A percentile compares a stretch with the other conserved stretches of the same genome.
phyloP scores from a whole-genome alignment of 2,888 invertebrate genomes.

The Congeria kusceri region DNA sequence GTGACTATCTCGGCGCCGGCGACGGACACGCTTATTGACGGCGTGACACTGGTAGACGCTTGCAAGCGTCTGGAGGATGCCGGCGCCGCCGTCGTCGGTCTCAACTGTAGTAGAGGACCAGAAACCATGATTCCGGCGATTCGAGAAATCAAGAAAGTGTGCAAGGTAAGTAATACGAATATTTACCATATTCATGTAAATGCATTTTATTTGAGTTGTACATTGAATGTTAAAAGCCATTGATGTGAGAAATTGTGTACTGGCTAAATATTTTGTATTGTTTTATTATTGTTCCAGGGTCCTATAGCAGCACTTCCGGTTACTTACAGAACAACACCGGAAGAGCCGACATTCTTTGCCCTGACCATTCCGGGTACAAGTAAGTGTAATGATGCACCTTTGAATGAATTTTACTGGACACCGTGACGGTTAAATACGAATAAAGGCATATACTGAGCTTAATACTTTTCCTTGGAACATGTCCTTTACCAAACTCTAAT shows the following conservation, averaged over 20 bases:
- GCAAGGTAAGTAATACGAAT: conserved; percentile 74
- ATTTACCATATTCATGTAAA: no score
- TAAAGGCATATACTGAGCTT: no score
- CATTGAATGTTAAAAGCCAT: no score
- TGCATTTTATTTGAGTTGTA: no score
- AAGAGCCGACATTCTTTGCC: conserved; percentile 71
- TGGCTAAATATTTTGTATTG: no score
- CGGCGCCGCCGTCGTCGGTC: conserved; percentile 82
- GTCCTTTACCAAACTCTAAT: no score
- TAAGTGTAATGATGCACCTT: conserved; percentile 9
- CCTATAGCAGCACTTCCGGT: conserved; percentile 78
- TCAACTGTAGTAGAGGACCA: conserved; percentile 82
- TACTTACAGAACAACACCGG: conserved; percentile 70
- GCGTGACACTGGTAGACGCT: conserved; percentile 70
- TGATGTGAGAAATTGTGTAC: no score
- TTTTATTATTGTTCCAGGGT: conserved; percentile 56
- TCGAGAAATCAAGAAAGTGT: conserved; percentile 72
- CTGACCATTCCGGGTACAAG: conserved; percentile 69
- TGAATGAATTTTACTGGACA: no score
- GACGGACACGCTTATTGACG: conserved; percentile 67
- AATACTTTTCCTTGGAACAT: no score
- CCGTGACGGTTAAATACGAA: no score
- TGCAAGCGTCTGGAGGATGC: conserved; percentile 75
- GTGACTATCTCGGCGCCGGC: conserved; percentile 70
- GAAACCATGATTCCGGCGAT: conserved; percentile 75